phyloP scores from a whole-genome alignment of 2,888 invertebrate species.

The Archips xylosteana region DNA sequence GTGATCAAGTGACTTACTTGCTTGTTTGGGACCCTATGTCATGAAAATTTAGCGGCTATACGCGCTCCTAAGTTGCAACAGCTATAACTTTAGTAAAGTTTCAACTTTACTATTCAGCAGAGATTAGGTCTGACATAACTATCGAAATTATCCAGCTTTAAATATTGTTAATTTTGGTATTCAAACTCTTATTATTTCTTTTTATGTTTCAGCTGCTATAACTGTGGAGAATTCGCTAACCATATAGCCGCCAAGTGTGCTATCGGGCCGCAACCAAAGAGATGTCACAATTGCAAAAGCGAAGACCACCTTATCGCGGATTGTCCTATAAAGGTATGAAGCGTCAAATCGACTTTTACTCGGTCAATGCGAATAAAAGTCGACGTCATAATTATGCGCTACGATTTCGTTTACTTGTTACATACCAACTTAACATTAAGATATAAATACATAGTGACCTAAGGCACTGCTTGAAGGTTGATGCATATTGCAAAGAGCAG shows the following conservation, averaged over 20 bases:
- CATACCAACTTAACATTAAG: no score
- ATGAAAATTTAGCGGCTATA: background rate
- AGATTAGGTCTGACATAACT: background rate
- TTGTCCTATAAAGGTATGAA: conserved; percentile 88
- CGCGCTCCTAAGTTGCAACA: background rate
- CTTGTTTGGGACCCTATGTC: no score
- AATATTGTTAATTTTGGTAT: background rate
- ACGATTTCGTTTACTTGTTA: no score
- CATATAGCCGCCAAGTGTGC: conserved; percentile 96
- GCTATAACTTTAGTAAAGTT: background rate
- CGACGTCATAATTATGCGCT: no score
- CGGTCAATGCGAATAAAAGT: background rate
- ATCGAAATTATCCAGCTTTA: background rate
- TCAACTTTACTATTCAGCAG: background rate
- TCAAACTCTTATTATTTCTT: background rate
- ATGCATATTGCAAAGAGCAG: no score
- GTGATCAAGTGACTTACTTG: no score
- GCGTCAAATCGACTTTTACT: background rate
- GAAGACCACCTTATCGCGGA: conserved; percentile 96
- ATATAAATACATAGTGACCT: no score
- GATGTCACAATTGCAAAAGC: conserved; percentile 96
- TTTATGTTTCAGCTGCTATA: conserved; percentile 91
- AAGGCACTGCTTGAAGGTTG: no score
- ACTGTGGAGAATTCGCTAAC: conserved; percentile 96
- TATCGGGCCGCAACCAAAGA: conserved; percentile 95